A percentile compares a stretch with the other conserved stretches of the same genome.
Evolutionary conservation across 1,140 invertebrate species (phyloP).

Genomic region (Subanguina moxae): DNA sequence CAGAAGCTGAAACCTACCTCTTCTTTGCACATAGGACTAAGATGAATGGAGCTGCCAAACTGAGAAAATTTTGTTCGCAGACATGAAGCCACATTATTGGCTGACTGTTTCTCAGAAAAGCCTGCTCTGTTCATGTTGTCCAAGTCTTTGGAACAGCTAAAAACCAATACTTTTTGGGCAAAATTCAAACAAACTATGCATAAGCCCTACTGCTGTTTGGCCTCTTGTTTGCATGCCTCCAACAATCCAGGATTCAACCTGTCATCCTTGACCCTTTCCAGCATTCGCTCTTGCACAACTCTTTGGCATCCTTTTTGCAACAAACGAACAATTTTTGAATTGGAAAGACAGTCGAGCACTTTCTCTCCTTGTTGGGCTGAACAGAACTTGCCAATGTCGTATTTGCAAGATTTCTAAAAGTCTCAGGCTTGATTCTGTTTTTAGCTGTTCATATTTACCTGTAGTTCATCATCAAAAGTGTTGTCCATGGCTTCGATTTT

Average conservation of each 20-base stretch:
- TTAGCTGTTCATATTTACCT: slow-evolving; percentile 29
- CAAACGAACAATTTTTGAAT: slow-evolving; percentile 72
- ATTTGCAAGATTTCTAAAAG: slow-evolving; percentile 46
- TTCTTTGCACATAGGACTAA: slow-evolving; percentile 43
- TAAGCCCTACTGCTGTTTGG: slow-evolving; percentile 46
- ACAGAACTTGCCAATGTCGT: slow-evolving; percentile 59
- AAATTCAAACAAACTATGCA: not conserved
- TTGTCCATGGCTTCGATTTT: slow-evolving; percentile 58
- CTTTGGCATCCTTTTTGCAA: slow-evolving; percentile 79
- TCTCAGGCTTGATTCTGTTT: not conserved
- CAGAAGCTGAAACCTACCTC: slow-evolving; percentile 37
- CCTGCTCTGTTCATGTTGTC: slow-evolving; percentile 42
- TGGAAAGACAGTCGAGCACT: slow-evolving; percentile 65
- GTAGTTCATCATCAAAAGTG: slow-evolving; percentile 55
- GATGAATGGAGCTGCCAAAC: slow-evolving; percentile 35
- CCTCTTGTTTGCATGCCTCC: slow-evolving; percentile 50
- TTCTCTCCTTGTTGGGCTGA: slow-evolving; percentile 48
- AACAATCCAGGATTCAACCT: slow-evolving; percentile 50
- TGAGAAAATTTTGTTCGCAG: slow-evolving; percentile 51
- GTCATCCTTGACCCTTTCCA: slow-evolving; percentile 62
- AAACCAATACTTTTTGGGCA: slow-evolving; percentile 4
- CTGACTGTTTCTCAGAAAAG: slow-evolving; percentile 43
- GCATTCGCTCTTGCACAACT: slow-evolving; percentile 80
- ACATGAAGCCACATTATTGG: slow-evolving; percentile 47
- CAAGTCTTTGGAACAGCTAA: slow-evolving; percentile 51